These are phyloP conservation scores for Colletes collaris DNA, from an alignment of 2,888 invertebrate genomes.

Conservation along the genomic window DNA sequence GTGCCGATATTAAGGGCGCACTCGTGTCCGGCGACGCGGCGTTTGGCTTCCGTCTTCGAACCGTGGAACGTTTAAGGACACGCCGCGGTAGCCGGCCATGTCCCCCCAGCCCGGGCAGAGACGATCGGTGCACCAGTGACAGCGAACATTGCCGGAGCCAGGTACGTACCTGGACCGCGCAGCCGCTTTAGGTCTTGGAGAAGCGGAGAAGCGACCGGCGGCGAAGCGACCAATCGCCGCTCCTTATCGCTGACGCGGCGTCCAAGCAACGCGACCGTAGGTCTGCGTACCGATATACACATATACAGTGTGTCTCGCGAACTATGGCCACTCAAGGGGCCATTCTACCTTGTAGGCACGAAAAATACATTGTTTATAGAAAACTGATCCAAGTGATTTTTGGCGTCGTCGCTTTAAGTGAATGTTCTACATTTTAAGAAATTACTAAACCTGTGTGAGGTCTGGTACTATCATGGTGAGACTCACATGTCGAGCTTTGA, in stretches of 20 bases:
- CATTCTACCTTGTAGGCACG: no score
- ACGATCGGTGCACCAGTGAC: conserved; percentile 54
- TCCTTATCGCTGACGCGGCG: conserved; percentile 32
- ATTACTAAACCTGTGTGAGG: no score
- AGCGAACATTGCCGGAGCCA: conserved; percentile 36
- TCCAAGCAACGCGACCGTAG: conserved; percentile 2
- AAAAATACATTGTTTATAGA: no score
- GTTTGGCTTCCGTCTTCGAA: conserved; percentile 53
- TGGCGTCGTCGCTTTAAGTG: no score
- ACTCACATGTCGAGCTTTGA: no score
- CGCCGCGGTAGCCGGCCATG: conserved; percentile 20
- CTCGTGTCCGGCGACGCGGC: background rate
- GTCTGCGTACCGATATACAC: background rate
- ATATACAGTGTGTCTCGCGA: no score
- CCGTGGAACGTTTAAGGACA: conserved; percentile 43
- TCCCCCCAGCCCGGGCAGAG: conserved; percentile 38
- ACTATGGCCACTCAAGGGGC: no score
- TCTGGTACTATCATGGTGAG: no score
- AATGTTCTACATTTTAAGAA: no score
- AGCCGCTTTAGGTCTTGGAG: conserved; percentile 43
- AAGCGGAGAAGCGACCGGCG: conserved; percentile 54
- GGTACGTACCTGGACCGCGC: conserved; percentile 54
- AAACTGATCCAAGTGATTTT: no score
- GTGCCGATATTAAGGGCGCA: conserved; percentile 37
- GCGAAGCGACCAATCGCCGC: conserved; percentile 45